phyloP scores from a whole-genome alignment of 1,140 invertebrate species.

The Drosophila subpulchrella region DNA sequence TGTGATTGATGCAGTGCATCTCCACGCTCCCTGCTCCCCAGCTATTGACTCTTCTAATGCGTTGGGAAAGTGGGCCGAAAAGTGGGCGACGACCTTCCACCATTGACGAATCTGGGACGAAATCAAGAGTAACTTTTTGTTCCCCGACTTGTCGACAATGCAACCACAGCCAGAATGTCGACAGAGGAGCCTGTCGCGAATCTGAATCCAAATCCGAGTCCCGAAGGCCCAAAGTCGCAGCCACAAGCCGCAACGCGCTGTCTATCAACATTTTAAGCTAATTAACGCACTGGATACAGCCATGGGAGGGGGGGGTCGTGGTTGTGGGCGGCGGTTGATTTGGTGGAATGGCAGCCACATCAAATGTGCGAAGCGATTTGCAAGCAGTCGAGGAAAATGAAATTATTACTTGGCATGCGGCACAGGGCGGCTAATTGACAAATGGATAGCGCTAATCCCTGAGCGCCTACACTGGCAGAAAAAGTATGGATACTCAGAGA shows the following conservation, averaged over 20 bases:
- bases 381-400: slow-evolving; percentile 24
- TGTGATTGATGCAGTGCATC: slow-evolving; percentile 64
- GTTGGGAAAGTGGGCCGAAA: not conserved
- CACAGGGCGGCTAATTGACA: slow-evolving; percentile 37
- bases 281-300: slow-evolving; percentile 33
- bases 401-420: slow-evolving; percentile 46
- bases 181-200: not conserved
- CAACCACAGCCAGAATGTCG: slow-evolving; percentile 7
- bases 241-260: slow-evolving; percentile 41
- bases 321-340: not conserved
- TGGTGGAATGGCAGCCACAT: slow-evolving; percentile 5
- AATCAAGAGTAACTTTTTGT: slow-evolving; percentile 13
- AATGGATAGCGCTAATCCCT: slow-evolving; percentile 35
- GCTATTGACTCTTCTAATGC: slow-evolving; percentile 14
- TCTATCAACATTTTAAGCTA: slow-evolving; percentile 63
- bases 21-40: not conserved
- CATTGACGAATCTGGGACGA: slow-evolving; percentile 5
- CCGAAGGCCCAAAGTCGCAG: slow-evolving; percentile 11
- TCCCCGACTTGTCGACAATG: slow-evolving; percentile 4
- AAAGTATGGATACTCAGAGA: not conserved
- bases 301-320: not conserved
- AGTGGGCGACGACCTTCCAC: not conserved
- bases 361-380: slow-evolving; percentile 25
- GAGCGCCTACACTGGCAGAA: slow-evolving; percentile 14
- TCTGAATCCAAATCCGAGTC: slow-evolving; percentile 11